phyloP scores from a whole-genome alignment of 2,113 vertebrate species.

The Brevimyrus niger region DNA sequence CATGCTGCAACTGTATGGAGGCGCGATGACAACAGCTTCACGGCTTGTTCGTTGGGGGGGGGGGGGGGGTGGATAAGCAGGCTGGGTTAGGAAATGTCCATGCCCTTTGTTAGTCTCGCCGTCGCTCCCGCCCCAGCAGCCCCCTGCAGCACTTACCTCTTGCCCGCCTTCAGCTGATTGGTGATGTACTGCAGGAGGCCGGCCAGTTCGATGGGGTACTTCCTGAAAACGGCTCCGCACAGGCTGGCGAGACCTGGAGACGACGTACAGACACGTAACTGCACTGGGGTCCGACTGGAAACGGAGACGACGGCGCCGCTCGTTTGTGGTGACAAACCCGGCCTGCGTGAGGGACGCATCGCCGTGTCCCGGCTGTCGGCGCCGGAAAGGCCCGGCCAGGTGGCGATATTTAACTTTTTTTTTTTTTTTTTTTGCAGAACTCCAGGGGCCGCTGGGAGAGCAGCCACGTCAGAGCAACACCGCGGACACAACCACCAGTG shows the following conservation, averaged over 20 bases:
- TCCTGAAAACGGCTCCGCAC: conserved; percentile 93
- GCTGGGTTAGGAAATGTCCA: neutral
- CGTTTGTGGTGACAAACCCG: neutral
- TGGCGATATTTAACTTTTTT: neutral
- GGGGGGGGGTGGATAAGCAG: neutral
- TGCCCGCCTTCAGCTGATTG: conserved; percentile 95
- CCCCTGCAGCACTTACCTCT: conserved; percentile 65
- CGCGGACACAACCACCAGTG: neutral
- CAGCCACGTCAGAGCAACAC: neutral
- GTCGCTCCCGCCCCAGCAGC: neutral
- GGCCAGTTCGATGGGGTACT: conserved; percentile 95
- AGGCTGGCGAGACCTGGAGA: conserved; percentile 84
- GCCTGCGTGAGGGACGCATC: neutral
- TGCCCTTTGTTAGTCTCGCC: neutral
- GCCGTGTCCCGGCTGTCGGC: neutral
- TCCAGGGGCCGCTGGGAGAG: neutral
- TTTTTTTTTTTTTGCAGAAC: neutral
- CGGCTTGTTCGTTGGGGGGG: neutral
- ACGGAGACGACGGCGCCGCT: neutral
- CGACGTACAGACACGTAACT: neutral
- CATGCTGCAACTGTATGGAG: neutral
- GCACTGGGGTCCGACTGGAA: neutral
- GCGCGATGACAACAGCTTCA: neutral
- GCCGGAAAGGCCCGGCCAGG: neutral
- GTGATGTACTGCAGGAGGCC: conserved; percentile 96